Evolutionary conservation across 2,113 vertebrate species (phyloP).

Genomic region (Marmota monax): DNA sequence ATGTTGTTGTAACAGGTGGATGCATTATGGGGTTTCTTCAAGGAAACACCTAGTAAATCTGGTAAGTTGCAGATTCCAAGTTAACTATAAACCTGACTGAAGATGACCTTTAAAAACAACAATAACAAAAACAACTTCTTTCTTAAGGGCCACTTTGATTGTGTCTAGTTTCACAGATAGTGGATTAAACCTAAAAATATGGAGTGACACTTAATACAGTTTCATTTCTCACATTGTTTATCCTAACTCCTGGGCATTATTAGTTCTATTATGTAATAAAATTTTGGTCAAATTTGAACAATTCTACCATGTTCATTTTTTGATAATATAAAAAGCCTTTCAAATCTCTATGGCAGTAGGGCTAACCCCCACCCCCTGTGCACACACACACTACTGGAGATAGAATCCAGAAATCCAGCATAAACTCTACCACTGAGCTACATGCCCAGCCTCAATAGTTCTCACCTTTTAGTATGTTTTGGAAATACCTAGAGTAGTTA

Average conservation of each 20-base stretch:
- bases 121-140: background rate
- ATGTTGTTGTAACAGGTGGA: background rate
- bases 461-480: background rate
- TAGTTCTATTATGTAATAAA: background rate
- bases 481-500: background rate
- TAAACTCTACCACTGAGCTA: too few species aligned
- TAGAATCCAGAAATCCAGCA: too few species aligned
- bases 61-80: background rate
- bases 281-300: conserved; percentile 6
- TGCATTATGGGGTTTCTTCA: background rate
- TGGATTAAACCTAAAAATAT: background rate
- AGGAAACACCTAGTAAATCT: background rate
- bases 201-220: background rate
- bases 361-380: too few species aligned
- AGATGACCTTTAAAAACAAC: background rate
- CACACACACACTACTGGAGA: too few species aligned
- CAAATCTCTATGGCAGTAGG: background rate
- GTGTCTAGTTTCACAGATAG: background rate
- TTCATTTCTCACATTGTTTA: conserved; percentile 39
- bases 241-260: background rate
- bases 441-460: background rate
- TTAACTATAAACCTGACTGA: background rate
- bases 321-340: conserved; percentile 24
- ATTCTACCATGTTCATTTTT: background rate
- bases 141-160: conserved; percentile 11